Conservation (phyloP, 2,113 vertebrate species). For the Galeopterus variegatus region DNA sequence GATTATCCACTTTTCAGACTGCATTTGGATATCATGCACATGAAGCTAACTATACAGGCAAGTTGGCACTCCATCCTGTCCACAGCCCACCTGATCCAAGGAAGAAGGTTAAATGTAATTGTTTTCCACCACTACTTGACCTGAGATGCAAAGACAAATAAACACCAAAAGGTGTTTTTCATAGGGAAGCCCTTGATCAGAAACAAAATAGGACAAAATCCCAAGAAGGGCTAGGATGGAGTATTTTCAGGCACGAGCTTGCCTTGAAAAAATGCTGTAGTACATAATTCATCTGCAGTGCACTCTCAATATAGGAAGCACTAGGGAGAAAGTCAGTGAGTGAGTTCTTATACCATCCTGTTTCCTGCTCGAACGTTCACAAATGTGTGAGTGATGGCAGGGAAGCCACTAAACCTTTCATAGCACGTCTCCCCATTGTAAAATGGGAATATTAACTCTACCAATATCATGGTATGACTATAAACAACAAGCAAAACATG, state of each 20-base stretch:
- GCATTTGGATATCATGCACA: neutral
- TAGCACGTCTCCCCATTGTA: neutral
- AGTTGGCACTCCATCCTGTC: neutral
- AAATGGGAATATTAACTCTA: neutral
- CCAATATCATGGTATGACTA: neutral
- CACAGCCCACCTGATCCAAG: neutral
- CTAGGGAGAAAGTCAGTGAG: neutral
- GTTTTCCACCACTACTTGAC: neutral
- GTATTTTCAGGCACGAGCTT: neutral
- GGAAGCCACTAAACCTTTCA: neutral
- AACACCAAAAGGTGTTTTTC: neutral
- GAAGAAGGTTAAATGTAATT: neutral
- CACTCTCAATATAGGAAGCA: neutral
- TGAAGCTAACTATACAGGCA: neutral
- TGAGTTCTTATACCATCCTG: neutral
- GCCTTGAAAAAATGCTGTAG: neutral
- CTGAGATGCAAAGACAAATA: neutral
- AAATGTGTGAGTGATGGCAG: neutral
- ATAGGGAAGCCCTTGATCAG: neutral
- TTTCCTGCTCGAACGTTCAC: neutral
- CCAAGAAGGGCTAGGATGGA: neutral
- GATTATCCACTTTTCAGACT: neutral
- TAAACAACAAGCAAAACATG: neutral
- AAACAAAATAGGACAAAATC: conserved; percentile 15
- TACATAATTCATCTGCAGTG: neutral